phyloP scores from a whole-genome alignment of 37 sponge, comb jelly and placozoan species.

The Theonella swinhoei region DNA sequence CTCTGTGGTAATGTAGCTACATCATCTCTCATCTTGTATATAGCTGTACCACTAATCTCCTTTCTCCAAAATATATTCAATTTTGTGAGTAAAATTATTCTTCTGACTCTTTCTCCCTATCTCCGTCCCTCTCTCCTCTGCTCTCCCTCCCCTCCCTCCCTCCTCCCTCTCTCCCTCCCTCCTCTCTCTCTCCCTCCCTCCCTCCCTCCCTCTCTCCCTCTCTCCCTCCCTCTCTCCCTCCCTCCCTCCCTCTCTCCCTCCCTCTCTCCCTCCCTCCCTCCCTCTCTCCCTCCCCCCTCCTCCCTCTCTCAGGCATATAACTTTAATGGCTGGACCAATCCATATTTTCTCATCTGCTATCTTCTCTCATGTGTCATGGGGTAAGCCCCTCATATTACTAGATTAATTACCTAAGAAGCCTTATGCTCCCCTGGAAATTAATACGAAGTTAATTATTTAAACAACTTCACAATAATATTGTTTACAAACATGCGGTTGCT shows the following conservation, averaged over 20 bases:
- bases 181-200: neutral
- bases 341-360: constrained; percentile 55
- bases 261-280: neutral
- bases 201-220: neutral
- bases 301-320: constrained; percentile 37
- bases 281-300: neutral
- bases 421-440: too few relatives aligned
- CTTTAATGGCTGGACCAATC: constrained; percentile 62
- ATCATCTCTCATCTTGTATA: too few relatives aligned
- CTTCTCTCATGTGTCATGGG: constrained; percentile 82
- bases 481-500: too few relatives aligned
- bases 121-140: constrained; percentile 29
- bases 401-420: too few relatives aligned
- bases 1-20: too few relatives aligned
- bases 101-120: constrained; percentile 35
- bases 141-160: constrained; percentile 35
- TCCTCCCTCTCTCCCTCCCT: constrained; percentile 20
- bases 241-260: constrained; percentile 5
- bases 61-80: too few relatives aligned
- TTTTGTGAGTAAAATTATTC: too few relatives aligned
- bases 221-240: constrained; percentile 11
- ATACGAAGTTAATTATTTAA: too few relatives aligned
- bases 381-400: constrained; percentile 15
- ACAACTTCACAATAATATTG: too few relatives aligned
- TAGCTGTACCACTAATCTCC: too few relatives aligned